A percentile compares a stretch with the other conserved stretches of the same genome.
These are phyloP conservation scores for Larimichthys polyactis DNA, from an alignment of 2,113 vertebrate species.

Conservation along the genomic window DNA sequence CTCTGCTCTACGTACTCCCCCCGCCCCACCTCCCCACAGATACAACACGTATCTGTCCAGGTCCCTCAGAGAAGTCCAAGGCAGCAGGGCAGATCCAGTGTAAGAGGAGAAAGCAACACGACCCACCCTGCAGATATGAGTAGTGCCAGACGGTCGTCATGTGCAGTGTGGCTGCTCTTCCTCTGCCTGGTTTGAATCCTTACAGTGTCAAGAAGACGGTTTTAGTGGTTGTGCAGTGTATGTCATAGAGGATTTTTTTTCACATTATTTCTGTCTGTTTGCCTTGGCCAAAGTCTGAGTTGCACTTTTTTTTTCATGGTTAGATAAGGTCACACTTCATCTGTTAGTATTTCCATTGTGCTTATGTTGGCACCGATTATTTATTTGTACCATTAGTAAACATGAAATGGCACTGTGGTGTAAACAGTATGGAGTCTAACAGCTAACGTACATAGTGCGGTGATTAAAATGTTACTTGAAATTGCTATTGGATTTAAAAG, in stretches of 20 bases:
- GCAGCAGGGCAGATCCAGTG: slow-evolving; percentile 36
- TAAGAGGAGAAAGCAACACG: slow-evolving; percentile 15
- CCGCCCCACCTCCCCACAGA: slow-evolving; percentile 19
- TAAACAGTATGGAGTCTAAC: slow-evolving; percentile 1
- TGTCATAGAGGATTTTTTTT: slow-evolving; percentile 12
- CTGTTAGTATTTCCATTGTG: slow-evolving; percentile 40
- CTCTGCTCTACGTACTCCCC: slow-evolving; percentile 30
- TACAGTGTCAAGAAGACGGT: slow-evolving; percentile 22
- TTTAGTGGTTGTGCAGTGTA: background rate
- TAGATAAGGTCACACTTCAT: slow-evolving; percentile 4
- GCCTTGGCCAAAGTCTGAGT: background rate
- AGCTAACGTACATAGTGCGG: background rate
- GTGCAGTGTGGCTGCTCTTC: slow-evolving; percentile 32
- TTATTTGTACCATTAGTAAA: slow-evolving; percentile 50
- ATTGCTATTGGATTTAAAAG: background rate
- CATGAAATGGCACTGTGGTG: background rate
- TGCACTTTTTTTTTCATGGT: slow-evolving; percentile 29
- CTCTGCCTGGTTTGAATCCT: slow-evolving; percentile 35
- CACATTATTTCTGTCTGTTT: slow-evolving; percentile 32
- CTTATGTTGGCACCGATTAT: slow-evolving; percentile 41
- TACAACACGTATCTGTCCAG: slow-evolving; percentile 52
- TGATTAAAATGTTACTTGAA: slow-evolving; percentile 39
- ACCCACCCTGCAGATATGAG: slow-evolving; percentile 30
- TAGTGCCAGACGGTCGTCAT: background rate
- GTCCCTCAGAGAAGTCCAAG: slow-evolving; percentile 48